phyloP scores from a whole-genome alignment of 2,888 invertebrate genomes.

The Eilema sororculum region DNA sequence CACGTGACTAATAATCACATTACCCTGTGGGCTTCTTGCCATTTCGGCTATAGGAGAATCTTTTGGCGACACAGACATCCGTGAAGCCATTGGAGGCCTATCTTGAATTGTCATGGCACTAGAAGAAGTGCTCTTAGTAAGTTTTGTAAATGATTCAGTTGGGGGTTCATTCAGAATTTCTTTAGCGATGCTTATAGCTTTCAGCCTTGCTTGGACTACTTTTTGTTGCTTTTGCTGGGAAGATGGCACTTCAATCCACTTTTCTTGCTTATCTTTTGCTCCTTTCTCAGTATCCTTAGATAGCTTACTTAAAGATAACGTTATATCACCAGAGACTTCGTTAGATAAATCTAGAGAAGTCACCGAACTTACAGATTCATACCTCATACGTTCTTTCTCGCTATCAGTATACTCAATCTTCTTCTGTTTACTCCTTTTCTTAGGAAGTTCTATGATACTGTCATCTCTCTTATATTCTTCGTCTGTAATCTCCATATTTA shows the following conservation, averaged over 20 bases:
- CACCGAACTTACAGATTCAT: constrained; percentile 78
- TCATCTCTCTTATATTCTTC: constrained; percentile 85
- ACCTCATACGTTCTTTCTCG: constrained; percentile 79
- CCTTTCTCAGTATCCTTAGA: constrained; percentile 67
- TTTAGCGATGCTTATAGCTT: constrained; percentile 75
- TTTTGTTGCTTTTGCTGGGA: constrained; percentile 81
- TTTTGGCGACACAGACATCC: constrained; percentile 75
- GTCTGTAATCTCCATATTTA: constrained; percentile 80
- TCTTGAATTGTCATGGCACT: constrained; percentile 61
- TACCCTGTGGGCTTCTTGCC: constrained; percentile 70
- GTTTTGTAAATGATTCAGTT: constrained; percentile 73
- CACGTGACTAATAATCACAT: constrained; percentile 74
- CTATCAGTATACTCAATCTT: constrained; percentile 81
- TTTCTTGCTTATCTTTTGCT: constrained; percentile 65
- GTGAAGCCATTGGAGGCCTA: constrained; percentile 58
- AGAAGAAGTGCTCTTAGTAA: constrained; percentile 69
- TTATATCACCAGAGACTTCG: constrained; percentile 76
- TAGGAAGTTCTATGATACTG: constrained; percentile 64
- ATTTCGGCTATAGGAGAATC: constrained; percentile 64
- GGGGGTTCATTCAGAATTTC: constrained; percentile 76
- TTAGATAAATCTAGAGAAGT: constrained; percentile 76
- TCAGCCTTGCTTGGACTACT: constrained; percentile 80
- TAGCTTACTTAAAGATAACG: constrained; percentile 73
- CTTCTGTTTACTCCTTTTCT: constrained; percentile 79
- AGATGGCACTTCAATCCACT: constrained; percentile 82